Evolutionary conservation across 2,113 vertebrate genomes (phyloP).

Genomic region (Arvicanthis niloticus): DNA sequence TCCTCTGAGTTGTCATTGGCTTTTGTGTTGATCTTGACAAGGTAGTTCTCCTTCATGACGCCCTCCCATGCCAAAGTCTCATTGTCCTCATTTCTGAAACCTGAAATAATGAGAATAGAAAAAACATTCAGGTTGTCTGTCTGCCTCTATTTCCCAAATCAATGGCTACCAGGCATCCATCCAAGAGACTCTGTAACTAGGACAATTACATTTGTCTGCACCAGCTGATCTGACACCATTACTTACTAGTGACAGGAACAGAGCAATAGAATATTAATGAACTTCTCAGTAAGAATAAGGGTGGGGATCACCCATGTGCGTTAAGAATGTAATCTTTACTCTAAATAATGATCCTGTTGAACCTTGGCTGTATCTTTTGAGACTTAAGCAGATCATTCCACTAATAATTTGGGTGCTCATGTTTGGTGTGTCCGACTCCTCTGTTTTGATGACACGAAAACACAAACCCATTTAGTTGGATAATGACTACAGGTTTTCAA

Average conservation of each 20-base stretch:
- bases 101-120: constrained; percentile 76
- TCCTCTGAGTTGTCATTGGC: constrained; percentile 86
- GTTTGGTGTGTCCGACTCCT: neutral
- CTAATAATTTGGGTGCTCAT: neutral
- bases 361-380: neutral
- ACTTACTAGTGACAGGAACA: neutral
- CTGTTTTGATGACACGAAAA: neutral
- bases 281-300: neutral
- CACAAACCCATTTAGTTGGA: neutral
- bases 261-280: rapidly evolving
- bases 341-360: neutral
- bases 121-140: neutral
- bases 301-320: rapidly evolving
- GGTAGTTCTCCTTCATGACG: constrained; percentile 92
- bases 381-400: neutral
- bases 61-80: constrained; percentile 90
- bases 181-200: neutral
- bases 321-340: neutral
- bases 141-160: neutral
- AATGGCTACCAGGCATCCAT: neutral
- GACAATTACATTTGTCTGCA: rapidly evolving
- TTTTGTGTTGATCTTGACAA: constrained; percentile 88
- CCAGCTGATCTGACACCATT: neutral
- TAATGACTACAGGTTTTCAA: too few relatives aligned
- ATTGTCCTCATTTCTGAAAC: constrained; percentile 88